These are phyloP conservation scores for Athrips mouffetella DNA, from an alignment of 2,888 invertebrate genomes.

Conservation along the genomic window DNA sequence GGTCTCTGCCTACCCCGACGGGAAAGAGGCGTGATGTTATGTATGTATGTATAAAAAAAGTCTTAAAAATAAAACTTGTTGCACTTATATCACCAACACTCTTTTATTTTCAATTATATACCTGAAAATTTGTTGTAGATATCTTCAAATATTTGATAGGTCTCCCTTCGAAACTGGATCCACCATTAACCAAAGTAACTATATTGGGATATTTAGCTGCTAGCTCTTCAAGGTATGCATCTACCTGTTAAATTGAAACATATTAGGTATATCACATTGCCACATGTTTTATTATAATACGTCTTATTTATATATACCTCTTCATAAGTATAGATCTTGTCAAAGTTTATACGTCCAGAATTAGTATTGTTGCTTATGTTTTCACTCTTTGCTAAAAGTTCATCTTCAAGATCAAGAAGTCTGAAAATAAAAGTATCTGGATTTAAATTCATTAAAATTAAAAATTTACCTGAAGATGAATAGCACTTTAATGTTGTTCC, in stretches of 20 bases:
- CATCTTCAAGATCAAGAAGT: constrained; percentile 47
- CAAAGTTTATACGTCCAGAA: constrained; percentile 35
- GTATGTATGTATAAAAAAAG: too few species aligned
- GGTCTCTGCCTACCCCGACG: too few species aligned
- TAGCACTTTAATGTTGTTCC: too few species aligned
- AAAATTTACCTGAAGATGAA: too few species aligned
- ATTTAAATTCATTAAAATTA: too few species aligned
- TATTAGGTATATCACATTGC: too few species aligned
- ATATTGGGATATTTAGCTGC: constrained; percentile 40
- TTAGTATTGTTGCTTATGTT: constrained; percentile 29
- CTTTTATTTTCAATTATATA: too few species aligned
- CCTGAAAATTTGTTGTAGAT: constrained; percentile 61
- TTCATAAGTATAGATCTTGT: constrained; percentile 43
- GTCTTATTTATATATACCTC: constrained; percentile 33
- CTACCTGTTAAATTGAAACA: constrained; percentile 34
- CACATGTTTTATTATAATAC: too few species aligned
- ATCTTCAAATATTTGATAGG: constrained; percentile 76
- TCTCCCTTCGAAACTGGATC: constrained; percentile 75
- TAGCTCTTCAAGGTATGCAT: constrained; percentile 45
- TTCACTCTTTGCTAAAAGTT: constrained; percentile 31
- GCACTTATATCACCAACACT: too few species aligned
- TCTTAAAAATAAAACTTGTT: too few species aligned
- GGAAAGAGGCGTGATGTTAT: too few species aligned
- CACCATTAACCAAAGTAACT: constrained; percentile 59
- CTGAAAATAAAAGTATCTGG: constrained; percentile 32